phyloP scores from a whole-genome alignment of 2,888 invertebrate species.

The Lymantria monacha region DNA sequence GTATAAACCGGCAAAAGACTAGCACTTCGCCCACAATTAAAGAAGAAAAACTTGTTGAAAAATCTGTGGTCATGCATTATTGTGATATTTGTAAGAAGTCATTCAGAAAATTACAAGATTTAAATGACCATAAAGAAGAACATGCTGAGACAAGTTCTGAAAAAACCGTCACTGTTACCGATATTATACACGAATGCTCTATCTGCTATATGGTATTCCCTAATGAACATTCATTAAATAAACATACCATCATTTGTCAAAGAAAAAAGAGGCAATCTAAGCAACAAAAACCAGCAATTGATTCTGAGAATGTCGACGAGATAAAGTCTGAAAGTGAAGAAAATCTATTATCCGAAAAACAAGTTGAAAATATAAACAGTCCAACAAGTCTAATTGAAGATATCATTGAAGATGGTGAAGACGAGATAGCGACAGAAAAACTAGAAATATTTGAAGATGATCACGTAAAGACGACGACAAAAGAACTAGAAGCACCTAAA shows the following conservation, averaged over 20 bases:
- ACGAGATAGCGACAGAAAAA: constrained; percentile 23
- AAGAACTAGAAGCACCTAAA: constrained; percentile 17
- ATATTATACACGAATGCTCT: constrained; percentile 78
- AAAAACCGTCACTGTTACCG: constrained; percentile 70
- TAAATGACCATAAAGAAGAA: constrained; percentile 75
- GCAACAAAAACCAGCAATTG: constrained; percentile 27
- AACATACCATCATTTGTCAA: constrained; percentile 66
- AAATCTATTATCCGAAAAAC: constrained; percentile 13
- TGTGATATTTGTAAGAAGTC: constrained; percentile 74
- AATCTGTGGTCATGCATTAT: constrained; percentile 47
- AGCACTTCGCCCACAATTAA: constrained; percentile 25
- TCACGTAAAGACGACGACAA: constrained; percentile 12
- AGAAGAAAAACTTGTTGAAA: constrained; percentile 34
- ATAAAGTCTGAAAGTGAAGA: constrained; percentile 6
- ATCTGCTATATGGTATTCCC: constrained; percentile 80
- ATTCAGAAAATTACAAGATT: constrained; percentile 68
- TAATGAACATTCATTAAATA: constrained; percentile 74
- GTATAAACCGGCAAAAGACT: constrained; percentile 62
- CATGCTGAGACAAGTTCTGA: constrained; percentile 68
- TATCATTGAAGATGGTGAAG: constrained; percentile 18
- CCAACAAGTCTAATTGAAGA: constrained; percentile 25
- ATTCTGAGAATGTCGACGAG: constrained; percentile 26
- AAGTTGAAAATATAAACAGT: constrained; percentile 18
- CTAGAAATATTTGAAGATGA: constrained; percentile 17
- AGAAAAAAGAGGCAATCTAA: constrained; percentile 70